Evolutionary conservation across 2,888 invertebrate genomes (phyloP).

Genomic region (Noctuana brunneofusca): DNA sequence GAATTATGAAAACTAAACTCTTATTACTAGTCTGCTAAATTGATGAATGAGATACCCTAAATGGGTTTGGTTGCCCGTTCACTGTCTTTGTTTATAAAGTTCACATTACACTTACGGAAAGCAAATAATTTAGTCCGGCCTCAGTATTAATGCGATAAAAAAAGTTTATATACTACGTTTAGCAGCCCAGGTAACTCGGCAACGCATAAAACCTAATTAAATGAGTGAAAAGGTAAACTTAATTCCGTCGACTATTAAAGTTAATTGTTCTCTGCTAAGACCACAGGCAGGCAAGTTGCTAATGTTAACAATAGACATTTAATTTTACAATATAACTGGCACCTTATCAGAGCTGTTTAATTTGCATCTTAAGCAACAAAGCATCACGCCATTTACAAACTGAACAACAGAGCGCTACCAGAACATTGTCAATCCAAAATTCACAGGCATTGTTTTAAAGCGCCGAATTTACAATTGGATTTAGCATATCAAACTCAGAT

Average conservation of each 20-base stretch:
- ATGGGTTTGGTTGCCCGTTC: too few relatives aligned
- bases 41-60: too few relatives aligned
- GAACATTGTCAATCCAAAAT: slow-evolving; percentile 1
- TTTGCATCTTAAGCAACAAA: slow-evolving; percentile 1
- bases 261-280: background rate
- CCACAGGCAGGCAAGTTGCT: background rate
- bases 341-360: background rate
- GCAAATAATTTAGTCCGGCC: too few relatives aligned
- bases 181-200: background rate
- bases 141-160: too few relatives aligned
- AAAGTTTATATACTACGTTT: background rate
- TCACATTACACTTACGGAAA: too few relatives aligned
- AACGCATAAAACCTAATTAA: background rate
- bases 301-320: background rate
- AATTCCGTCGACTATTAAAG: background rate
- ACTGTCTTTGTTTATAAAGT: too few relatives aligned
- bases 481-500: slow-evolving; percentile 1
- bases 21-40: too few relatives aligned
- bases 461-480: slow-evolving; percentile 2
- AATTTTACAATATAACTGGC: background rate
- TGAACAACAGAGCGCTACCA: slow-evolving; percentile 3
- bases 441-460: slow-evolving; percentile 8
- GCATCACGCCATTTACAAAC: background rate
- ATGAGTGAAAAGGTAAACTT: background rate
- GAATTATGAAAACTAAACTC: too few relatives aligned